Evolutionary conservation across 2,888 invertebrate species (phyloP), one percentile per base, ranked within the genome.

Genomic region (Mesoligia furuncula): DNA sequence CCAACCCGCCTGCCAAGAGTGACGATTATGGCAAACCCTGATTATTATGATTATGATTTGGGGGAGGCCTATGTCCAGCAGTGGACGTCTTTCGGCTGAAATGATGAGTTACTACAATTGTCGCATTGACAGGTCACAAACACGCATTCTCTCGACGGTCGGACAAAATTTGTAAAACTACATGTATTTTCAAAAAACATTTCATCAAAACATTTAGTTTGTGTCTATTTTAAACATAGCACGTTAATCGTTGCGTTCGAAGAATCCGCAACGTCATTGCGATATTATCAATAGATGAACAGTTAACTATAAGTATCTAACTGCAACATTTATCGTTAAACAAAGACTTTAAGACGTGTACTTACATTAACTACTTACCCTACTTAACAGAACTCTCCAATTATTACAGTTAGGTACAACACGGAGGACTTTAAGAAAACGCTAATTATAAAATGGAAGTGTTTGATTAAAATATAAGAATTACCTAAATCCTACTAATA

Each of bases 211-310:
- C 1, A 31, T 48, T 15, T 31, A 24, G 15, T 15, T 24, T 68
- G 15, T 54, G 11, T 27, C 2, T 48, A 36, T 48, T 64, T 31
- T 6, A 57, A 64, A 68, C 39, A 57, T 59, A 15, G 20, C 20
- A 45, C 7, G 27, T 59, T 59, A 36, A 82, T 72, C 24, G 27
- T 20, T 57, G 8, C 15, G 27, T 61, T 78, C 20, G 1, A 67
- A 73, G 62, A 83, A 67, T 72, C 54, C 64, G 75, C 64, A 36
- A 36, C 45, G 39, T 83, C 84, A 83, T 64, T 13, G 31, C 11
- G 75, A 80, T 73, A 39, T 67, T 71, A 84, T 84, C 75, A 59
- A 54, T 51, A 64, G 11, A 54, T 36, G 7, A 66, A 61, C 84
- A 69, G 69, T 73, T 75, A 74, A 57, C 1, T 13, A 36, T n/a